These are phyloP conservation scores for Clupea harengus DNA, from an alignment of 2,113 vertebrate genomes.

Conservation along the genomic window DNA sequence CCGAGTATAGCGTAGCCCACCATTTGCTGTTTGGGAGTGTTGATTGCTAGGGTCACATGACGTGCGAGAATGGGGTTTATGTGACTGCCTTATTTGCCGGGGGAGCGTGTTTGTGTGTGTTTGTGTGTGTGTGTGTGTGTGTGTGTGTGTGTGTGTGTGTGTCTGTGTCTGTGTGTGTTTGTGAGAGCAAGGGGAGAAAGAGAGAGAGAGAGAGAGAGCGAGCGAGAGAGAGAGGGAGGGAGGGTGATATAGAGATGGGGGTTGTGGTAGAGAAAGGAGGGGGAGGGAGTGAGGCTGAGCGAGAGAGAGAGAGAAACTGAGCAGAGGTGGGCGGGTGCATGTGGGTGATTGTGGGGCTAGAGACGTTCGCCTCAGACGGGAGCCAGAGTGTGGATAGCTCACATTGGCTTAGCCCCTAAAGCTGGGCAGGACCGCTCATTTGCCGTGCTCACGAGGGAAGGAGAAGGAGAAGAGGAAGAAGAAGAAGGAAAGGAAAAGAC, in stretches of 20 bases:
- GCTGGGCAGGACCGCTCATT: slow-evolving; percentile 71
- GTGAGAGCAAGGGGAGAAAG: background rate
- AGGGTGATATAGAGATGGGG: slow-evolving; percentile 53
- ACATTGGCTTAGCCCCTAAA: slow-evolving; percentile 76
- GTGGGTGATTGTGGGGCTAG: slow-evolving; percentile 61
- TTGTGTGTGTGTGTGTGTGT: background rate
- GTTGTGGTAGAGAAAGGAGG: background rate
- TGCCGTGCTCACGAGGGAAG: slow-evolving; percentile 63
- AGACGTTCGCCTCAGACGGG: slow-evolving; percentile 47
- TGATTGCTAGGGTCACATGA: slow-evolving; percentile 67
- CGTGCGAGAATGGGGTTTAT: slow-evolving; percentile 49
- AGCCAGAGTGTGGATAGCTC: slow-evolving; percentile 69
- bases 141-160: slow-evolving; percentile 8
- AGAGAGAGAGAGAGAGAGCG: background rate
- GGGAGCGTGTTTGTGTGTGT: slow-evolving; percentile 49
- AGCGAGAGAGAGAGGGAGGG: slow-evolving; percentile 44
- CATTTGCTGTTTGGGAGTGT: slow-evolving; percentile 31
- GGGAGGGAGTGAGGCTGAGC: background rate
- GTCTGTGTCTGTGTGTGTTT: background rate
- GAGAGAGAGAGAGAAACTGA: slow-evolving; percentile 46
- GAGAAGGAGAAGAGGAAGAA: slow-evolving; percentile 38
- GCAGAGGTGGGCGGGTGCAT: slow-evolving; percentile 75
- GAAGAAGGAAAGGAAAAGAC: slow-evolving; percentile 43
- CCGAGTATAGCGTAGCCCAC: slow-evolving; percentile 14
- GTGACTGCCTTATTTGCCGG: slow-evolving; percentile 67